A percentile compares a stretch with the other conserved stretches of the same genome.
phyloP scores from a whole-genome alignment of 2,888 invertebrate genomes.

The Caenorhabditis sp. region DNA sequence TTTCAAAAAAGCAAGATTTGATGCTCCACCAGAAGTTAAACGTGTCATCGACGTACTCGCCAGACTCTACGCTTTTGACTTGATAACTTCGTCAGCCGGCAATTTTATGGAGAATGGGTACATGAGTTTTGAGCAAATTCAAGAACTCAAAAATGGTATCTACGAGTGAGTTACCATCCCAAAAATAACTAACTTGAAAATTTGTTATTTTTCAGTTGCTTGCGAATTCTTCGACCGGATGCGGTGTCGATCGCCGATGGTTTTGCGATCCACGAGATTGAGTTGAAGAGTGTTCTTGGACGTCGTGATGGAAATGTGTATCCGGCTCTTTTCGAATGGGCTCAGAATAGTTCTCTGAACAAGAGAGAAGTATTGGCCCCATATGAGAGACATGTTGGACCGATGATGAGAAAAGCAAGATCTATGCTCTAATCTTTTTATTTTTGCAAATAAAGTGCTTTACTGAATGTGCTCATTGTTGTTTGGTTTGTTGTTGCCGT shows the following conservation, averaged over 20 bases:
- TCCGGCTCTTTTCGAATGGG: conserved; percentile 67
- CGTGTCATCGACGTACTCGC: conserved; percentile 43
- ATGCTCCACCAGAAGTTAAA: conserved; percentile 72
- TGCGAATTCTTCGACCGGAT: conserved; percentile 81
- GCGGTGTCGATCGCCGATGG: conserved; percentile 89
- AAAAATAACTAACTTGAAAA: neutral
- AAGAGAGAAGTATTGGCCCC: conserved; percentile 21
- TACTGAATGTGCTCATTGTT: too few species aligned
- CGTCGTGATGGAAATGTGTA: conserved; percentile 72
- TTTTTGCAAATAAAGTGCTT: too few species aligned
- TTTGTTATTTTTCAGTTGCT: conserved; percentile 43
- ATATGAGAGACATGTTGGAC: neutral
- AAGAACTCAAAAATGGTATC: conserved; percentile 42
- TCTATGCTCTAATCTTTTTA: neutral
- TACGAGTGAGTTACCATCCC: conserved; percentile 26
- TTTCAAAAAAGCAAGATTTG: conserved; percentile 60
- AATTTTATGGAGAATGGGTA: conserved; percentile 52
- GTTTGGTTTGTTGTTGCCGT: too few species aligned
- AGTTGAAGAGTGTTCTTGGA: conserved; percentile 69
- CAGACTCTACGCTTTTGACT: conserved; percentile 43
- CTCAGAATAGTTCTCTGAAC: conserved; percentile 36
- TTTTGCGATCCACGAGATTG: conserved; percentile 78
- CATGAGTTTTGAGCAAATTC: conserved; percentile 52
- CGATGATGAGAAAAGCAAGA: neutral
- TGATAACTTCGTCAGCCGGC: conserved; percentile 38